Conservation (phyloP, 2,797 vertebrate species). For the Semaprochilodus insignis region DNA sequence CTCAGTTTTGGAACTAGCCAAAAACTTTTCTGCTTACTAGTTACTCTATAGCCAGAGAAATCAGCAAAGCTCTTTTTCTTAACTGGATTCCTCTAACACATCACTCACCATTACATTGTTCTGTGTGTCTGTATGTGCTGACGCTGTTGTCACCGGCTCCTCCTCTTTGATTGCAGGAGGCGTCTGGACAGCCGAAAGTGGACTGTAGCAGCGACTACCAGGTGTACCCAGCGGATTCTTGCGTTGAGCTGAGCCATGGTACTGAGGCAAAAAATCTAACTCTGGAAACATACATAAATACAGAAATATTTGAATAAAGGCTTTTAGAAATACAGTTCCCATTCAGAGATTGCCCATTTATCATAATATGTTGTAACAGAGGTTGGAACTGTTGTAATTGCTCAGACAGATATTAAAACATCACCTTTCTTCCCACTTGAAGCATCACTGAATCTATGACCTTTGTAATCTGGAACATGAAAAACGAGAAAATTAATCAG, state of each 20-base stretch:
- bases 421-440: slow-evolving; percentile 79
- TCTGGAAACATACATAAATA: slow-evolving; percentile 63
- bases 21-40: not conserved
- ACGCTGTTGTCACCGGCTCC: slow-evolving; percentile 66
- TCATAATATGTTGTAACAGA: not conserved
- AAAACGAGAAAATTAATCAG: not conserved
- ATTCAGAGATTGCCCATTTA: not conserved
- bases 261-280: slow-evolving; percentile 81
- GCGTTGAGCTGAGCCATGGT: slow-evolving; percentile 75
- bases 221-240: slow-evolving; percentile 77
- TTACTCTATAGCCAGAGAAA: not conserved
- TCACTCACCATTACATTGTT: slow-evolving; percentile 62
- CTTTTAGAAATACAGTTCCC: not conserved
- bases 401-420: slow-evolving; percentile 24
- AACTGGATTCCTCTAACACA: not conserved
- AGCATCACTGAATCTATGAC: slow-evolving; percentile 70
- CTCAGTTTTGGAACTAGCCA: not conserved
- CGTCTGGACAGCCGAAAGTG: slow-evolving; percentile 77
- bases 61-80: not conserved
- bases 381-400: not conserved
- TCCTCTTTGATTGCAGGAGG: slow-evolving; percentile 87
- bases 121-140: slow-evolving; percentile 69
- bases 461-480: slow-evolving; percentile 74
- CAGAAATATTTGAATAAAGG: not conserved
- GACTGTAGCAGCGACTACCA: slow-evolving; percentile 77